Conservation (phyloP, 2,888 invertebrate genomes). For the Spisula solida region DNA sequence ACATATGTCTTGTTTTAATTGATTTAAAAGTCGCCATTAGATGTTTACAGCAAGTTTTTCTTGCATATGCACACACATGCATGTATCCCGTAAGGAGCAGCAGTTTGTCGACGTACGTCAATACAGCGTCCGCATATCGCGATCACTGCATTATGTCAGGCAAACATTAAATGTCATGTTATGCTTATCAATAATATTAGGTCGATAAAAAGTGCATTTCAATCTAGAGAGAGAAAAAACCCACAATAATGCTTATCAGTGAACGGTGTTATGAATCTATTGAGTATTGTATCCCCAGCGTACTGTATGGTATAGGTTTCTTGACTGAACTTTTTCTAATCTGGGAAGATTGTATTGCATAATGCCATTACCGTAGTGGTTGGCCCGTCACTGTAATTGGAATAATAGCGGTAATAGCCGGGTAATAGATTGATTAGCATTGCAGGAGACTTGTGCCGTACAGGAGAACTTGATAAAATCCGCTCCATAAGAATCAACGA, state of each 20-base stretch:
- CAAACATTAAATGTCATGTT: background rate
- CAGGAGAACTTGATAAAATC: conserved; percentile 21
- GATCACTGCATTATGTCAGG: background rate
- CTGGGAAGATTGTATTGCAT: conserved; percentile 6
- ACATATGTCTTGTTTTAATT: no score
- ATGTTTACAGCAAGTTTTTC: no score
- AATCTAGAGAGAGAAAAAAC: background rate
- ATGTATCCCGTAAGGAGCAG: no score
- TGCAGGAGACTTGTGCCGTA: background rate
- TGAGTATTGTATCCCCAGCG: background rate
- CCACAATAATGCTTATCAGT: background rate
- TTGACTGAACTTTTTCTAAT: background rate
- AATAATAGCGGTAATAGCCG: conserved; percentile 24
- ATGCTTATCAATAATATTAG: background rate
- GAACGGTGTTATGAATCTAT: background rate
- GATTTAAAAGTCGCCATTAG: no score
- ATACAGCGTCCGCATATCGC: no score
- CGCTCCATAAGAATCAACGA: background rate
- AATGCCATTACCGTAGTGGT: conserved; percentile 17
- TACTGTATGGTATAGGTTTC: background rate
- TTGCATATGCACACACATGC: no score
- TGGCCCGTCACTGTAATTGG: conserved; percentile 27
- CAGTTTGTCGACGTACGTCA: no score
- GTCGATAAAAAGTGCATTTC: background rate
- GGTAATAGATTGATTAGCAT: conserved; percentile 14